Percentiles rank a stretch among this genome's conserved stretches.
These are phyloP conservation scores for Clanis bilineata DNA, from an alignment of 2,888 invertebrate species.

Conservation along the genomic window DNA sequence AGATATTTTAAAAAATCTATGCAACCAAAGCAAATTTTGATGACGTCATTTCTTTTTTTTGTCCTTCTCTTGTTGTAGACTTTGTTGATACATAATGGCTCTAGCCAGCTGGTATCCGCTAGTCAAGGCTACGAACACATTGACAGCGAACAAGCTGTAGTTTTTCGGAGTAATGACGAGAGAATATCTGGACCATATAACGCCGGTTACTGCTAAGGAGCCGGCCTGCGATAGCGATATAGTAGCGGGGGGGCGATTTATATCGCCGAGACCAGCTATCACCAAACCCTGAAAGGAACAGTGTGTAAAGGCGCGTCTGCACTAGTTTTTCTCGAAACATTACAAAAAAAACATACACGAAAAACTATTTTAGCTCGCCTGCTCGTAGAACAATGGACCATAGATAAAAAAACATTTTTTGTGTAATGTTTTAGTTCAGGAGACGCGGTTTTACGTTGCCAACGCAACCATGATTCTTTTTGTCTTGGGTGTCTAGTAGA, in stretches of 20 bases:
- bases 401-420: too few relatives aligned
- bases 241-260: not conserved
- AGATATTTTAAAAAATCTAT: too few relatives aligned
- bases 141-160: not conserved
- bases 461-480: too few relatives aligned
- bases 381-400: too few relatives aligned
- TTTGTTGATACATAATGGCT: not conserved
- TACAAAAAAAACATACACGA: too few relatives aligned
- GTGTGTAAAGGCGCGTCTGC: not conserved
- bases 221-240: not conserved
- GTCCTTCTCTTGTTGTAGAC: not conserved
- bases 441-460: too few relatives aligned
- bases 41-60: not conserved
- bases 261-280: not conserved
- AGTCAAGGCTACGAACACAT: not conserved
- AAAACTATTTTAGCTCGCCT: too few relatives aligned
- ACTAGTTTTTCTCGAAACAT: too few relatives aligned
- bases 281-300: not conserved
- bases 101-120: not conserved
- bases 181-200: not conserved
- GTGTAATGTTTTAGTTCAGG: too few relatives aligned
- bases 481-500: too few relatives aligned
- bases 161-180: not conserved
- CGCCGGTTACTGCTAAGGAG: not conserved
- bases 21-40: not conserved